Percentiles rank a stretch among this genome's conserved stretches.
These are phyloP conservation scores for Epizoanthus ramosus DNA, from an alignment of 92 coral and sea anemone genomes.

Conservation along the genomic window DNA sequence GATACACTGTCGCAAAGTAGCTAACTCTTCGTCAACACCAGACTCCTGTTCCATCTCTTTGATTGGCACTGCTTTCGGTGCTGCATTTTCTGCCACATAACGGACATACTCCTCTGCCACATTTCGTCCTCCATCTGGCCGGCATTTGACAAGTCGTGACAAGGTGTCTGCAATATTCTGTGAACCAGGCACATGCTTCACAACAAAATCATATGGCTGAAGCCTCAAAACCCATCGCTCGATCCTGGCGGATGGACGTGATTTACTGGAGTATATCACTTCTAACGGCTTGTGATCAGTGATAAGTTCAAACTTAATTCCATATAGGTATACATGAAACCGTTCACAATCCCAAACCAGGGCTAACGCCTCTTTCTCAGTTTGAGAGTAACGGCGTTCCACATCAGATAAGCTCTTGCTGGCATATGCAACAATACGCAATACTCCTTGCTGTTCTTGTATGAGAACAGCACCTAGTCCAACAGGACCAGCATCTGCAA, in stretches of 20 bases:
- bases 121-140: not conserved
- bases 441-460: conserved; percentile 30
- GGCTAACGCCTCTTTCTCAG: conserved; percentile 42
- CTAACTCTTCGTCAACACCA: no score
- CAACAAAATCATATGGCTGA: conserved; percentile 48
- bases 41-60: no score
- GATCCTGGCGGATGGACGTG: conserved; percentile 39
- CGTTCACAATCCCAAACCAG: conserved; percentile 52
- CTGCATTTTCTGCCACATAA: conserved; percentile 11
- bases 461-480: conserved; percentile 41
- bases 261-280: conserved; percentile 31
- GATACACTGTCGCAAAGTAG: no score
- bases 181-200: conserved; percentile 43
- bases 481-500: conserved; percentile 38
- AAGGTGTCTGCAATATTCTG: conserved; percentile 54
- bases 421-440: conserved; percentile 28
- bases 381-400: conserved; percentile 41
- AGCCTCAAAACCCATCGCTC: conserved; percentile 54
- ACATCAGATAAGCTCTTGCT: conserved; percentile 27
- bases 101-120: conserved; percentile 29
- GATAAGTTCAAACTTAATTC: conserved; percentile 31
- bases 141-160: conserved; percentile 5
- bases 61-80: conserved; percentile 4
- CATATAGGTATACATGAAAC: conserved; percentile 41
- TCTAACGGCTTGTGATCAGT: conserved; percentile 55